phyloP scores from a whole-genome alignment of 2,888 invertebrate species.

The Cephalotes varians region DNA sequence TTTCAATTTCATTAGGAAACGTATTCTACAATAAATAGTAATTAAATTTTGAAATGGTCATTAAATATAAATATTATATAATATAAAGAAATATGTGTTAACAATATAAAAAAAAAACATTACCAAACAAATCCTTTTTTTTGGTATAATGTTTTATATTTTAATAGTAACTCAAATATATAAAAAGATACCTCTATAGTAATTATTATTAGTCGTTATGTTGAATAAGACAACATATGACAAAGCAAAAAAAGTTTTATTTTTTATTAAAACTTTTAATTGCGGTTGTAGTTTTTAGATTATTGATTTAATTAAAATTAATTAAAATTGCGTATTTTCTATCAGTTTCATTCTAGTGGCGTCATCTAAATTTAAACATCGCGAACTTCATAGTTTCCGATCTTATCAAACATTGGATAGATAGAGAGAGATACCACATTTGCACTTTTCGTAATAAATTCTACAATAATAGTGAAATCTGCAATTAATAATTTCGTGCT shows the following conservation, averaged over 20 bases:
- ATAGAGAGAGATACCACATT: too few species aligned
- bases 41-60: too few species aligned
- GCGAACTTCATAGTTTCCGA: neutral
- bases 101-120: neutral
- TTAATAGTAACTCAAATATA: too few species aligned
- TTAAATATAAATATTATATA: too few species aligned
- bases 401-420: neutral
- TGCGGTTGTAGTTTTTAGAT: neutral
- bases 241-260: neutral
- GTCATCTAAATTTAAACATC: neutral
- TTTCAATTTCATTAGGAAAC: too few species aligned
- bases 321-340: neutral
- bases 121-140: neutral
- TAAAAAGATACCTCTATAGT: neutral
- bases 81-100: neutral
- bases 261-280: constrained; percentile 2
- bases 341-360: neutral
- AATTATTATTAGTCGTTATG: neutral
- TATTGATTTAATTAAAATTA: neutral
- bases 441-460: too few species aligned
- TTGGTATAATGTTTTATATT: neutral
- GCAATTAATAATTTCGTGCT: too few species aligned
- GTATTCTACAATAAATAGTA: too few species aligned
- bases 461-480: too few species aligned
- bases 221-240: neutral